Percentiles rank a stretch among this genome's conserved stretches.
Conservation (phyloP, 1,140 invertebrate species). For the Limonius californicus region DNA sequence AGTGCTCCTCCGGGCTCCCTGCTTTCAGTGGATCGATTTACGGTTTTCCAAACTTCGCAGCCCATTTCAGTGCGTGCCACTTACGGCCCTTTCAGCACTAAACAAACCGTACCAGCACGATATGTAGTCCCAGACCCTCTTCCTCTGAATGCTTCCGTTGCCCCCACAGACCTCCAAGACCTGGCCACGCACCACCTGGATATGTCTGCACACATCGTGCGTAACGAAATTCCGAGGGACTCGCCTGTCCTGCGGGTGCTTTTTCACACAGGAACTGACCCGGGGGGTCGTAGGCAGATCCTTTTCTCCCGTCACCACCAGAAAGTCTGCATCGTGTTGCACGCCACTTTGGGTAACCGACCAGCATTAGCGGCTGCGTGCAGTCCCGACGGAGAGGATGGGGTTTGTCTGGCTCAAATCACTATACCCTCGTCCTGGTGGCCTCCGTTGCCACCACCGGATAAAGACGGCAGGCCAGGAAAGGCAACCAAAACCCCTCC, state of each 20-base stretch:
- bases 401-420: conserved; percentile 80
- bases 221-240: conserved; percentile 75
- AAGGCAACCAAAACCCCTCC: conserved; percentile 61
- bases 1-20: conserved; percentile 52
- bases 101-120: conserved; percentile 88
- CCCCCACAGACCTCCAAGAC: conserved; percentile 60
- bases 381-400: conserved; percentile 83
- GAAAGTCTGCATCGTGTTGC: conserved; percentile 70
- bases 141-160: conserved; percentile 42
- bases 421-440: conserved; percentile 84
- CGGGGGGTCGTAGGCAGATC: conserved; percentile 56
- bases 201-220: conserved; percentile 87
- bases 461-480: conserved; percentile 54
- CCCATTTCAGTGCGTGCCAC: conserved; percentile 83
- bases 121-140: conserved; percentile 78
- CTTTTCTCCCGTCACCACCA: conserved; percentile 53
- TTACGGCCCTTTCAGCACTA: conserved; percentile 89
- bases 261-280: conserved; percentile 83
- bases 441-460: conserved; percentile 64
- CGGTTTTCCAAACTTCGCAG: conserved; percentile 80
- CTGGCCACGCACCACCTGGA: conserved; percentile 73
- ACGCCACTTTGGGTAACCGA: conserved; percentile 58
- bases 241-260: conserved; percentile 82
- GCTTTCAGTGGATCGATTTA: conserved; percentile 76
- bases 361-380: conserved; percentile 72